These are phyloP conservation scores for Dryococelus australis DNA, from an alignment of 2,888 invertebrate genomes.

Conservation along the genomic window DNA sequence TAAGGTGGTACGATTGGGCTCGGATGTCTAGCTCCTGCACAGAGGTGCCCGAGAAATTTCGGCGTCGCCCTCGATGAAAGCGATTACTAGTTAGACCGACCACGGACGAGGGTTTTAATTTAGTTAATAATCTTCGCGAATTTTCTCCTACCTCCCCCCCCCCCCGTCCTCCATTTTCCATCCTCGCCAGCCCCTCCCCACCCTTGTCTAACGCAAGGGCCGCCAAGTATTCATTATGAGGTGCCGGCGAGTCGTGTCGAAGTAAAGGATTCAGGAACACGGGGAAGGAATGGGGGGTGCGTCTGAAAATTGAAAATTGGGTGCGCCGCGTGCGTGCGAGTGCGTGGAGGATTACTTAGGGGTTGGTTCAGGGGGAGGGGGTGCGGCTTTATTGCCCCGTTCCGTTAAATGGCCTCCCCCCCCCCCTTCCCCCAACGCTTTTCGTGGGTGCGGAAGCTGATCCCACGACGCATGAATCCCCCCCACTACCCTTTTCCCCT, in stretches of 20 bases:
- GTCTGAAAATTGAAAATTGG: conserved; percentile 1
- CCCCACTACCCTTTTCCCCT: no score
- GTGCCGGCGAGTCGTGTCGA: background rate
- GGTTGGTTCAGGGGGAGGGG: background rate
- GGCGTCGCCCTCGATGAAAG: background rate
- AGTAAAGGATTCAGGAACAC: background rate
- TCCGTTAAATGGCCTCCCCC: background rate
- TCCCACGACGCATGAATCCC: background rate
- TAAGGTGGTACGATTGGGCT: no score
- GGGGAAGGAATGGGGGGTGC: background rate
- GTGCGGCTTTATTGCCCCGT: background rate
- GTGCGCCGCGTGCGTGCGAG: background rate
- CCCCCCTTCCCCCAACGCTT: background rate
- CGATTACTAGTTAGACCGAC: background rate
- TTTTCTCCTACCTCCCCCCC: no score
- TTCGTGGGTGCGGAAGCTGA: background rate
- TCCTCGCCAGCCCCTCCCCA: background rate
- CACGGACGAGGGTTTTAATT: background rate
- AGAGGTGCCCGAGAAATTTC: background rate
- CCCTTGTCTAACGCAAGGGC: background rate
- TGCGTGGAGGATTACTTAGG: background rate
- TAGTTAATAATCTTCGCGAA: background rate
- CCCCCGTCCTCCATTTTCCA: no score
- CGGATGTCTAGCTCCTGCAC: background rate
- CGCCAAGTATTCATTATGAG: background rate